Conservation (phyloP, 2,797 vertebrate species). For the Pseudotriccus pelzelni region DNA sequence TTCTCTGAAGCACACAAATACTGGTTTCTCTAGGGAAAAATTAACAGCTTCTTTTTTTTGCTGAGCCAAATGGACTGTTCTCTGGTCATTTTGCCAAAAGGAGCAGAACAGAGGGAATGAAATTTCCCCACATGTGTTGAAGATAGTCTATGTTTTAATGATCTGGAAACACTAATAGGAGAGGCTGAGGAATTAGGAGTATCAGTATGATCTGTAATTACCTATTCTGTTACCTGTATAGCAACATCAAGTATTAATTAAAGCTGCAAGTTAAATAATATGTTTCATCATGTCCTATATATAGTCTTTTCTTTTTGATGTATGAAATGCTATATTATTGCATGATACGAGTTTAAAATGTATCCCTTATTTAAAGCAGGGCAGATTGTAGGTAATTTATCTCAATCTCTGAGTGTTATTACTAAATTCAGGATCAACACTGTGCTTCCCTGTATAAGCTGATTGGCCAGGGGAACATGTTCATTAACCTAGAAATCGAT, state of each 20-base stretch:
- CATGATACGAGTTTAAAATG: neutral
- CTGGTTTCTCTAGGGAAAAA: neutral
- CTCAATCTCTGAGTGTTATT: neutral
- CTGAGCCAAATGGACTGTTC: neutral
- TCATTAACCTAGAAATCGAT: neutral
- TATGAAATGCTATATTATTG: neutral
- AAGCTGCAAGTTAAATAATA: neutral
- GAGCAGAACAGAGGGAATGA: neutral
- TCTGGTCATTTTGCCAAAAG: neutral
- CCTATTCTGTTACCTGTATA: neutral
- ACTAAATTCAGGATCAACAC: neutral
- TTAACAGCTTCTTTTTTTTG: neutral
- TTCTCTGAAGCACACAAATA: neutral
- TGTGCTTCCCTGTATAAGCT: neutral
- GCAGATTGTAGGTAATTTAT: neutral
- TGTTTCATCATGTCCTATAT: fast-evolving
- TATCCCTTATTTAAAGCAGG: neutral
- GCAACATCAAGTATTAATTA: neutral
- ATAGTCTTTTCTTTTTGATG: neutral
- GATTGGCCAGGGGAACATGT: neutral
- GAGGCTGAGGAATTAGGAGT: neutral
- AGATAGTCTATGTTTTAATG: neutral
- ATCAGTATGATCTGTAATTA: neutral
- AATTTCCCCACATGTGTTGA: neutral
- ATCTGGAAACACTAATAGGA: neutral